Evolutionary conservation across 2,797 vertebrate species (phyloP), one percentile per base, ranked within the genome.

Genomic region (Cottoperca gobio): DNA sequence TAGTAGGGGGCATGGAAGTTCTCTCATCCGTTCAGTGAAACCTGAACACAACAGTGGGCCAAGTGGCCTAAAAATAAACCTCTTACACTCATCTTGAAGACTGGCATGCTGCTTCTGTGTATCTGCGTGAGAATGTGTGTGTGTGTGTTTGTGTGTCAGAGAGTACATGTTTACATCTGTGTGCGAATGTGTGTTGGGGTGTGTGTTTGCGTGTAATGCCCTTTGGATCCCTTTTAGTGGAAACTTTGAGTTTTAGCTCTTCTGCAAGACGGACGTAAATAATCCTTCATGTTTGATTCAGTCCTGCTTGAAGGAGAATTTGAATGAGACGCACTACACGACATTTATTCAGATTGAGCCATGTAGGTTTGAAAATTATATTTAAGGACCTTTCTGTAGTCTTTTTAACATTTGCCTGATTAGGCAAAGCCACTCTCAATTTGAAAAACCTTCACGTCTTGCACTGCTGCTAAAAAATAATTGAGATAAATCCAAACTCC

Each of bases 41-140:
- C 88, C 85, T 90, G 81, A 91, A 88, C 73, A 91, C 83, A 90
- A 83, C 86, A 90, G 82, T 81, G 82, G 84, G 71, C 87, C 83
- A 74, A 88, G 83, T 79, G 88, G 80, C 86, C 91, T 91, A 90
- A 89, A 93, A 94, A 94, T 93, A 93, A 92, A 93, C 82, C 88
- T 92, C 63, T 85, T 87, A 73, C 70, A 80, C 88, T 89, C 84
- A 77, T 91, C 88, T 90, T 85, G 71, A 87, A 89, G 82, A 83
- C 90, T 65, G 58, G 82, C 85, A 83, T 88, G 76, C 79, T 82
- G 76, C 83, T 81, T 78, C 52, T 62, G 24, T 78, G 66, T 67
- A 8, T 83, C 11, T 60, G 62, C 61, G 69, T 60, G 59, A 46
- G 60, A 42, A 65, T 33, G 48, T 57, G 62, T 66, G 46, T 58